A percentile compares a stretch with the other conserved stretches of the same genome.
These are phyloP conservation scores for Ceratosolen solmsi DNA, from an alignment of 1,140 invertebrate genomes.

Conservation along the genomic window DNA sequence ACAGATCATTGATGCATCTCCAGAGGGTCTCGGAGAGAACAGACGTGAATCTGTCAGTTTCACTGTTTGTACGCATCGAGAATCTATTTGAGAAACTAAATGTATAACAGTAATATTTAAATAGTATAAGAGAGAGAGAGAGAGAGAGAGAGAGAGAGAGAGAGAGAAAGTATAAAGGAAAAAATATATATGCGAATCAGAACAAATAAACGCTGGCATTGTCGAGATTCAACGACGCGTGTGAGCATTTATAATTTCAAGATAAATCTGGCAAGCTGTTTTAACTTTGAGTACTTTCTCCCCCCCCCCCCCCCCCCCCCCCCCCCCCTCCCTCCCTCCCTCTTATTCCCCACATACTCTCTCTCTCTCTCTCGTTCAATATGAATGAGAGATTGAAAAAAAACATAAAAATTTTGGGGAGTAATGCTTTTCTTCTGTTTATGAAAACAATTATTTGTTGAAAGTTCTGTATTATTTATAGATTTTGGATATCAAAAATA, in stretches of 20 bases:
- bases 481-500: too few relatives aligned
- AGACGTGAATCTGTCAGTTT: not conserved
- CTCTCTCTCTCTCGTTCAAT: not conserved
- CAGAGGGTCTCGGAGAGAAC: not conserved
- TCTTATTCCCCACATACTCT: too few relatives aligned
- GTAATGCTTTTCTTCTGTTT: not conserved
- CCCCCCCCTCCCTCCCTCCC: not conserved
- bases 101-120: not conserved
- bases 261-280: constrained; percentile 35
- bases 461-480: too few relatives aligned
- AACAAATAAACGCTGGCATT: constrained; percentile 12
- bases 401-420: not conserved
- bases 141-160: not conserved
- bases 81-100: not conserved
- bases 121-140: not conserved
- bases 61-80: not conserved
- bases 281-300: not conserved
- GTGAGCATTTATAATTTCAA: constrained; percentile 35
- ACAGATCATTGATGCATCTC: not conserved
- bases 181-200: constrained; percentile 14
- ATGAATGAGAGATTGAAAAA: too few relatives aligned
- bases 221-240: constrained; percentile 35
- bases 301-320: constrained; percentile 15
- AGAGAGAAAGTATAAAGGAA: constrained; percentile 8
- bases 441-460: too few relatives aligned